These are phyloP conservation scores for Drosophila picticornis DNA, from an alignment of 2,888 invertebrate species.

Conservation along the genomic window DNA sequence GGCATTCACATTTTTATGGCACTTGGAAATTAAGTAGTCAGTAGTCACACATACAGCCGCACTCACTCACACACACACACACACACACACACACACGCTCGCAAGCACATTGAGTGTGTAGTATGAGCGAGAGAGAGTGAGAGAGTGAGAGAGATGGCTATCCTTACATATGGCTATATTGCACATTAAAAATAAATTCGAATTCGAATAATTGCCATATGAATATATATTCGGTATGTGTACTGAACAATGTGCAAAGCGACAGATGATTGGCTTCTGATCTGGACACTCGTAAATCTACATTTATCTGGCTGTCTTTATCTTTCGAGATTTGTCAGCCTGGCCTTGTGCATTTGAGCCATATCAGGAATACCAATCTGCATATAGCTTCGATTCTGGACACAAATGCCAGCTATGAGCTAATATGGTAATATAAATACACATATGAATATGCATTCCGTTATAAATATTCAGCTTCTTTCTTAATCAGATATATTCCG, in stretches of 20 bases:
- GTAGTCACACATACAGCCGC: constrained; percentile 12
- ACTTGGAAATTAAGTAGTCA: constrained; percentile 80
- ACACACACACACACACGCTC: background rate
- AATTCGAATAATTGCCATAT: constrained; percentile 72
- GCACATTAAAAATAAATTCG: constrained; percentile 74
- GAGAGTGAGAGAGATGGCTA: background rate
- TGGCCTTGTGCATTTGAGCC: constrained; percentile 19
- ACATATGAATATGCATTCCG: constrained; percentile 12
- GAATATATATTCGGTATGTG: constrained; percentile 35
- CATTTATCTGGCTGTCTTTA: constrained; percentile 24
- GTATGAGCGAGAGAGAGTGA: background rate
- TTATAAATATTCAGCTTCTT: constrained; percentile 15
- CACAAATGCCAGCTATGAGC: constrained; percentile 1
- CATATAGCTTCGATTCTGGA: constrained; percentile 6
- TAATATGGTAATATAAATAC: constrained; percentile 8
- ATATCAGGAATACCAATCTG: constrained; percentile 15
- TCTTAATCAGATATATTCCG: background rate
- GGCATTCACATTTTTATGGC: constrained; percentile 73
- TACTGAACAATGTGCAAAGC: background rate
- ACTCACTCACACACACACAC: background rate
- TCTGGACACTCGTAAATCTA: constrained; percentile 35
- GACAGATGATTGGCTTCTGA: constrained; percentile 34
- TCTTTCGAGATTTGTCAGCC: constrained; percentile 11
- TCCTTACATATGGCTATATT: constrained; percentile 31
- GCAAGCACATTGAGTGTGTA: constrained; percentile 8